Evolutionary conservation across 1,140 invertebrate species (phyloP).

Genomic region (Diachasmimorpha longicaudata): DNA sequence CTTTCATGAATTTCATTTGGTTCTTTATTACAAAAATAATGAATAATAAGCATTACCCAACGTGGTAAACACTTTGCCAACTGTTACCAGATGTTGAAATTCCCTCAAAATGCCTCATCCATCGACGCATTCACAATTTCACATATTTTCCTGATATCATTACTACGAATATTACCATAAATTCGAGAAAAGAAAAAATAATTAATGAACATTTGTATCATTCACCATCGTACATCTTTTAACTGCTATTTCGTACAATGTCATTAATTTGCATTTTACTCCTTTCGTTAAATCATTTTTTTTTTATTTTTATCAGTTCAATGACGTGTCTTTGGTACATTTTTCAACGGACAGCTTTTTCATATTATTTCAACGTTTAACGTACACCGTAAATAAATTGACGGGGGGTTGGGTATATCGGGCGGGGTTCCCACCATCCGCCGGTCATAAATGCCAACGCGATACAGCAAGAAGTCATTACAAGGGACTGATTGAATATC

Average conservation of each 20-base stretch:
- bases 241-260: not conserved
- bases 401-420: constrained; percentile 25
- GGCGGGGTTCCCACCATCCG: constrained; percentile 42
- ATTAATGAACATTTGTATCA: not conserved
- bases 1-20: not conserved
- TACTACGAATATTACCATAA: too few relatives aligned
- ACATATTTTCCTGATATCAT: too few relatives aligned
- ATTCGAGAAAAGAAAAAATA: too few relatives aligned
- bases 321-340: constrained; percentile 60
- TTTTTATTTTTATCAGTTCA: constrained; percentile 47
- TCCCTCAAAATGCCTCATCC: not conserved
- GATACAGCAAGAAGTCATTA: not conserved
- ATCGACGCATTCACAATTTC: not conserved
- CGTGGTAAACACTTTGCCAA: not conserved
- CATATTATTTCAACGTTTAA: constrained; percentile 35
- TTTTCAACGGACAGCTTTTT: constrained; percentile 54
- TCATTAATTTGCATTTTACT: constrained; percentile 14
- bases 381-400: not conserved
- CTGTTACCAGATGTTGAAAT: not conserved
- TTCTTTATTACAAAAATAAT: constrained; percentile 11
- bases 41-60: not conserved
- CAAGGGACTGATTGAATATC: not conserved
- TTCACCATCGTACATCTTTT: not conserved
- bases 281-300: constrained; percentile 33
- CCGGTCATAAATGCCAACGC: constrained; percentile 34